Base-by-base conservation (phyloP, 2,113 vertebrate species). In the Eulemur macaco region DNA sequence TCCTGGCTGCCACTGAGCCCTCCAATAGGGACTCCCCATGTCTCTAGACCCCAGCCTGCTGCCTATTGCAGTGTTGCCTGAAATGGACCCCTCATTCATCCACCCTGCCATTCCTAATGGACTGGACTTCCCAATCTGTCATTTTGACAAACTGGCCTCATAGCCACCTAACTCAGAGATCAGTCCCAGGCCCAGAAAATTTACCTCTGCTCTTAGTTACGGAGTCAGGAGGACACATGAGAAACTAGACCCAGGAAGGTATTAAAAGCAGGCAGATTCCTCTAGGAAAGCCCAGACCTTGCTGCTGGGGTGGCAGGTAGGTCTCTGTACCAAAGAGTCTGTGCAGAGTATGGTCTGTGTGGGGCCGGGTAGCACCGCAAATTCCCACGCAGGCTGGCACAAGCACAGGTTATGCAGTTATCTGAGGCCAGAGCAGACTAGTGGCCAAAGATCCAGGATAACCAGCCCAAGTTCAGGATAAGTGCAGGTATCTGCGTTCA, bases 261-360 rank as follows among this genome's bases (percentile, higher is more conserved):
- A 13, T n/a, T 69, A 21, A 66, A 1, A 54, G 56, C 63, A 54
- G 9, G n/a, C 29, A 47, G 74, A 69, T 20, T 8, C 39, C 39
- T 45, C 27, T 21, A 69, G 54, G 31, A 93, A 12, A 80, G 6
- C 17, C 54, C 50, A 42, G 25, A 69, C 25, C 42, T 42, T 54
- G 34, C 64, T 58, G 34, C 27, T 47, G 12, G 63, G 21, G 13
- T 8, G 18, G 13, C 56, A 42, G 69, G 10, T 29, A 54, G 21
- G 4, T 13, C 6, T 14, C 2, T 23, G 23, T 8, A 39, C 10
- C 14, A 34, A 47, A 29, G 47, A 12, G 29, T 71, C 54, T 31
- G 12, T 7, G 39, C 17, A 39, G 34, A 50, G 45, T 2, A 6
- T 3, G 14, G 10, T 15, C 17, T 1, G 0, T 6, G 3, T n/a